Evolutionary conservation across 2,113 vertebrate genomes (phyloP).

Genomic region (Sinocyclocheilus grahami): DNA sequence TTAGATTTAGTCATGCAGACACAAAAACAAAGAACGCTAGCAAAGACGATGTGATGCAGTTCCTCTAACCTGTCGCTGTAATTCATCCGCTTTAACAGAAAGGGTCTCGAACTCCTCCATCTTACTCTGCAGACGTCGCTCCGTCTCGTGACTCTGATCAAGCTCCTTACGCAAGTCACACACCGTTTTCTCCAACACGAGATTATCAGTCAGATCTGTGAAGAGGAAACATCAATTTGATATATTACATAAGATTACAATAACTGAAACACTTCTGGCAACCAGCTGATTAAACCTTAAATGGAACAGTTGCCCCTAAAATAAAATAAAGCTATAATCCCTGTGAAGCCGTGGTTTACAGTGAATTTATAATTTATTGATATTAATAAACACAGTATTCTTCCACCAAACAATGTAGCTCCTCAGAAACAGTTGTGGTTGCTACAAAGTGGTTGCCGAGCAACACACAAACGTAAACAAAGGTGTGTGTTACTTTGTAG

Average conservation of each 20-base stretch:
- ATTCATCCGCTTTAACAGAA: constrained; percentile 69
- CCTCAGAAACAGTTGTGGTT: too few species aligned
- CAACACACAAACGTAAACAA: too few species aligned
- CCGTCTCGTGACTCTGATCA: constrained; percentile 70
- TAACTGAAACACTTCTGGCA: background rate
- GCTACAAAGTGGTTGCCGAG: too few species aligned
- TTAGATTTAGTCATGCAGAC: background rate
- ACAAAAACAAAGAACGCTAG: background rate
- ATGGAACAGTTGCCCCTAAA: background rate
- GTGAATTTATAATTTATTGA: too few species aligned
- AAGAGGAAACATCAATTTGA: background rate
- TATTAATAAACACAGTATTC: too few species aligned
- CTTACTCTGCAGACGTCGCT: constrained; percentile 69
- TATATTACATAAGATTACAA: background rate
- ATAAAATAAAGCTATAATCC: too few species aligned
- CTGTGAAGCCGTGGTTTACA: too few species aligned
- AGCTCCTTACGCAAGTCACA: constrained; percentile 75
- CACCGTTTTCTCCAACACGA: constrained; percentile 77
- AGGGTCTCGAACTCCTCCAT: constrained; percentile 61
- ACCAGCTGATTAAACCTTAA: background rate
- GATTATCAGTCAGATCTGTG: constrained; percentile 70
- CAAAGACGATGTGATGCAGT: too few species aligned
- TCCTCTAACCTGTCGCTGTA: constrained; percentile 73
- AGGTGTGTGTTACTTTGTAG: too few species aligned
- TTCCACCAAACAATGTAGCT: too few species aligned